phyloP scores from a whole-genome alignment of 2,797 vertebrate genomes.

The Eulemur coronatus region DNA sequence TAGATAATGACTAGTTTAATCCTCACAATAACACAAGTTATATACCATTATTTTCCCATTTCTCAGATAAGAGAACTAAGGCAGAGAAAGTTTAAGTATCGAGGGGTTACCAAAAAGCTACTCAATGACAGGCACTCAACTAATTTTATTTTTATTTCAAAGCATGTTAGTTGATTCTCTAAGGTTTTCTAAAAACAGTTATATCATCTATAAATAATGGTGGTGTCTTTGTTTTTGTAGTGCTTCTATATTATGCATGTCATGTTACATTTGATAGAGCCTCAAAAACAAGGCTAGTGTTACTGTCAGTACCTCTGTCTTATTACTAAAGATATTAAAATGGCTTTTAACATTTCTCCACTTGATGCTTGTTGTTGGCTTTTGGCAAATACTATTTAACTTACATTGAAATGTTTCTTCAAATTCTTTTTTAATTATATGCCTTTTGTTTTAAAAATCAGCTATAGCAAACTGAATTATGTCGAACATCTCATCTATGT shows the following conservation, averaged over 20 bases:
- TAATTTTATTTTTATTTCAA: constrained; percentile 1
- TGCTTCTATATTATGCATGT: neutral
- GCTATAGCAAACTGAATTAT: constrained; percentile 22
- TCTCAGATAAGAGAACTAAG: neutral
- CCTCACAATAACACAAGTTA: neutral
- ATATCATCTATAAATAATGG: neutral
- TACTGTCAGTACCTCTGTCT: neutral
- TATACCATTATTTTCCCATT: neutral
- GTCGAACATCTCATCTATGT: constrained; percentile 1
- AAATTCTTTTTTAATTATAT: constrained; percentile 1
- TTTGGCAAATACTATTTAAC: constrained; percentile 18
- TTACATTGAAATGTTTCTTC: neutral
- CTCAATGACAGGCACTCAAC: neutral
- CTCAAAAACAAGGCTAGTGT: neutral
- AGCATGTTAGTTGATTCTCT: neutral
- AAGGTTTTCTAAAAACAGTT: neutral
- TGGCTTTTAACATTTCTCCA: neutral
- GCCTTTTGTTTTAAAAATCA: neutral
- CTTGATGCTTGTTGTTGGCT: neutral
- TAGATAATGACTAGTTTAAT: neutral
- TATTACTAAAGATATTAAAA: neutral
- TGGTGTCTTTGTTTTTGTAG: neutral
- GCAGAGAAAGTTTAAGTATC: neutral
- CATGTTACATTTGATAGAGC: neutral
- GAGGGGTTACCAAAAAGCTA: neutral